Evolutionary conservation across 2,113 vertebrate species (phyloP).

Genomic region (Rhinichthys klamathensis): DNA sequence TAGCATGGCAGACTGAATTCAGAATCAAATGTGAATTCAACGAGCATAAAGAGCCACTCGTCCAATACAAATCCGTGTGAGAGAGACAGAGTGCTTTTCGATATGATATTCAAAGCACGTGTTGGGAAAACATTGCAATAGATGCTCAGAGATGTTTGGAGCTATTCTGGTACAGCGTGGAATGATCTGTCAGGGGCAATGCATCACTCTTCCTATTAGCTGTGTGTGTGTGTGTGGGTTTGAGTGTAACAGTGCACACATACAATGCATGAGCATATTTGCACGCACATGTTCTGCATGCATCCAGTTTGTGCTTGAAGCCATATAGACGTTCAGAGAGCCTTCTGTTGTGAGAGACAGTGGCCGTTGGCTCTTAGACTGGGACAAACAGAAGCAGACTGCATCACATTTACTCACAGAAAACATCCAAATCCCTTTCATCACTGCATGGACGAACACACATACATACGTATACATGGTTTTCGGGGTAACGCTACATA

Average conservation of each 20-base stretch:
- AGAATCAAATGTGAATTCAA: slow-evolving; percentile 7
- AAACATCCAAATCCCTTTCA: slow-evolving; percentile 16
- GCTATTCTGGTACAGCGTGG: slow-evolving; percentile 30
- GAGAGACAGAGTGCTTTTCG: slow-evolving; percentile 10
- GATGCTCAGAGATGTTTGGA: slow-evolving; percentile 35
- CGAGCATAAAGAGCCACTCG: slow-evolving; percentile 26
- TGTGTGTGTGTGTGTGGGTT: not conserved
- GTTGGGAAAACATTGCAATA: slow-evolving; percentile 40
- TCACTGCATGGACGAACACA: not conserved
- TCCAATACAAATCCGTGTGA: slow-evolving; percentile 22
- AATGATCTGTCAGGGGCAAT: slow-evolving; percentile 37
- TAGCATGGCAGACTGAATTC: slow-evolving; percentile 30
- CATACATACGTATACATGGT: not conserved
- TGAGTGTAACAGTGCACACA: not conserved
- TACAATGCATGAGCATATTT: not conserved
- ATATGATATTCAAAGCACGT: slow-evolving; percentile 32
- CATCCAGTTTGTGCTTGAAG: slow-evolving; percentile 13
- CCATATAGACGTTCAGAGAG: slow-evolving; percentile 13
- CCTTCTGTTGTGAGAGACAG: slow-evolving; percentile 34
- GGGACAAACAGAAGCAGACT: slow-evolving; percentile 20
- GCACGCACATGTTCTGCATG: slow-evolving; percentile 28
- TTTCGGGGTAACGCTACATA: not conserved
- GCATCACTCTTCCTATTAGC: slow-evolving; percentile 31
- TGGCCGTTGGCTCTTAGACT: slow-evolving; percentile 17
- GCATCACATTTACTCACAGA: slow-evolving; percentile 33